These are phyloP conservation scores for Pollenia labialis DNA, from an alignment of 2,888 invertebrate species.

Conservation along the genomic window DNA sequence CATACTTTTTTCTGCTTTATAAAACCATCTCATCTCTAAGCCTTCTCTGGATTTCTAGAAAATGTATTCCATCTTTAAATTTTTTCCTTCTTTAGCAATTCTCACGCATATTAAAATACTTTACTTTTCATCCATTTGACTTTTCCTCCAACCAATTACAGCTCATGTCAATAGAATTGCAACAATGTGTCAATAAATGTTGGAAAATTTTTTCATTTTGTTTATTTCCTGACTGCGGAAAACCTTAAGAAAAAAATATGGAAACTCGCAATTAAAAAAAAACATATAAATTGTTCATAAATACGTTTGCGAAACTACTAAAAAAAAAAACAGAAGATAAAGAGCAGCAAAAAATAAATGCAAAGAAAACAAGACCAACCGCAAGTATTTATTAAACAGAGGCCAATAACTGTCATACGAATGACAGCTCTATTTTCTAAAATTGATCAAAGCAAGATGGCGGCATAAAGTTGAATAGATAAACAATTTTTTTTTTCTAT, in stretches of 20 bases:
- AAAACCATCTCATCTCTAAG: not conserved
- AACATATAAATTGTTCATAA: conserved; percentile 21
- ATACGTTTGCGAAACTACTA: conserved; percentile 24
- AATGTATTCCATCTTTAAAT: not conserved
- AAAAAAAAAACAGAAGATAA: not conserved
- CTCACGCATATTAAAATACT: conserved; percentile 39
- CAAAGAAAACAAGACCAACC: conserved; percentile 59
- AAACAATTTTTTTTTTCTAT: not conserved
- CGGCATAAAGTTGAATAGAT: conserved; percentile 14
- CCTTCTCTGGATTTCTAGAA: not conserved
- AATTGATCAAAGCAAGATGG: conserved; percentile 71
- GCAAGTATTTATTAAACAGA: conserved; percentile 71
- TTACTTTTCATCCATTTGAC: not conserved
- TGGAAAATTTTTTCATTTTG: conserved; percentile 14
- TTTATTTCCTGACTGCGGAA: conserved; percentile 35
- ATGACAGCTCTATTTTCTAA: conserved; percentile 71
- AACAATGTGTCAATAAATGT: conserved; percentile 67
- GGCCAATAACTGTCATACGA: conserved; percentile 70
- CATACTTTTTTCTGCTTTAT: too few species aligned
- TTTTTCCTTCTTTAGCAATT: not conserved
- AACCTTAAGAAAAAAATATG: conserved; percentile 37
- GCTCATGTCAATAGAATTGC: conserved; percentile 59
- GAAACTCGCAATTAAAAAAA: conserved; percentile 37
- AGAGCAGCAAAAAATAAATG: not conserved
- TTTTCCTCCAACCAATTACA: conserved; percentile 12